Base-by-base conservation (phyloP, 2,888 invertebrate species). In the Drosophila suboccidentalis region DNA sequence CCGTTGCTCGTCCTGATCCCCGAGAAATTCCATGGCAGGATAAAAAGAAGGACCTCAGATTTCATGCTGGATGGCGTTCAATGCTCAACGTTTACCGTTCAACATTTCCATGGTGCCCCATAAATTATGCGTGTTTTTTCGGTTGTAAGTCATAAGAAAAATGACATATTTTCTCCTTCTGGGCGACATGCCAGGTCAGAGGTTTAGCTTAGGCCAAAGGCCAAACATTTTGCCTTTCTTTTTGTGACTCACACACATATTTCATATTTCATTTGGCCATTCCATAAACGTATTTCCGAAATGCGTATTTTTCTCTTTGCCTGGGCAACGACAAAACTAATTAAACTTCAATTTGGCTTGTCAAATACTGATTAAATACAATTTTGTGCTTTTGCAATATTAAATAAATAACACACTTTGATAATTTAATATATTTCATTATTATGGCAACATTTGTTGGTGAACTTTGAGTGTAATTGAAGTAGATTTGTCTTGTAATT, bases 91-190 rank as follows among this genome's bases (percentile, higher is more conserved):
- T 36, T 68, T 55, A 55, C 70, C 62, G 64, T 64, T 46, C 29
- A 71, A 43, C 60, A 74, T 60, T 62, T 55, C 44, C 76, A 70
- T 36, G 50, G 44, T 29, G 46, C 22, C 62, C 65, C 84, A 84
- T 84, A 84, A 84, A 84, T 84, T 85, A 84, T 89, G 74, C 69
- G 64, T 71, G 71, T 71, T 86, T 36, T 82, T 82, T 71, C 65
- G 66, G 75, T 62, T 63, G 38, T 73, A 73, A 80, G 71, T 70
- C 66, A 39, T 62, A 74, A 51, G 67, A 72, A 87, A 89, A 75
- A 87, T 84, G 89, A 87, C 89, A 89, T 89, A 84, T 84, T 89
- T 89, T 78, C 65, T 49, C 34, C 49, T 11, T 59, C 44, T 51
- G 69, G 79, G 75, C 79, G 51, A 51, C 54, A 67, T 80, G 63